Base-by-base conservation (phyloP, 2,888 invertebrate genomes). In the Xestia c-nigrum region DNA sequence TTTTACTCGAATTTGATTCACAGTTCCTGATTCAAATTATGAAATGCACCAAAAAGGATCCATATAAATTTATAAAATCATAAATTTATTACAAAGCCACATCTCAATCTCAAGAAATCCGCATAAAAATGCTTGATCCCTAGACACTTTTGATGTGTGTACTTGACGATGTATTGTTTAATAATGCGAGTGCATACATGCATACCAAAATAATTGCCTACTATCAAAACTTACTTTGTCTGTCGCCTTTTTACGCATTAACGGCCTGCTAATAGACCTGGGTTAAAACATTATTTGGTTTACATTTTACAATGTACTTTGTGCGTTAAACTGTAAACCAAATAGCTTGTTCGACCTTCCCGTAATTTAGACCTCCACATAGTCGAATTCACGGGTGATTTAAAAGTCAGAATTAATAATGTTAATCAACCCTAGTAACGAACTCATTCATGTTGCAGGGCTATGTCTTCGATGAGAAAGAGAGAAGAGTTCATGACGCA, bases 401-500 rank as follows among this genome's bases (percentile, higher is more conserved):
- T 31, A 59, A 59, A 59, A 19, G 19, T 5, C 10, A 19, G 38
- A 61, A 61, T 5, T 19, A 61, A 21, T 59, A 61, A 19, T 61
- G 31, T 16, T 59, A 59, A 19, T 59, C 19, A 59, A 59, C 16
- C 31, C 31, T 31, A 59, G 31, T 46, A 55, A 79, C 19, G 19
- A 50, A 21, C 5, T 59, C 3, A 24, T 68, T 61, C 9, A 59
- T 67, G 7, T 85, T 90, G 91, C 91, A 98, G 98, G 92, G 99
- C 99, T 3, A 98, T 99, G 98, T 97, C 98, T 65, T 98, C 98
- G 16, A 95, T 97, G 9, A 97, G 97, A 84, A 98, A 98, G 46
- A 98, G 98, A 88, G 99, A 99, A 90, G 98, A 99, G 91, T 99
- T 99, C 93, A 97, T 99, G 91, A 97, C 98, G 78, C 99, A 99